Evolutionary conservation across 2,888 invertebrate genomes (phyloP).

Genomic region (Cabera pusaria): DNA sequence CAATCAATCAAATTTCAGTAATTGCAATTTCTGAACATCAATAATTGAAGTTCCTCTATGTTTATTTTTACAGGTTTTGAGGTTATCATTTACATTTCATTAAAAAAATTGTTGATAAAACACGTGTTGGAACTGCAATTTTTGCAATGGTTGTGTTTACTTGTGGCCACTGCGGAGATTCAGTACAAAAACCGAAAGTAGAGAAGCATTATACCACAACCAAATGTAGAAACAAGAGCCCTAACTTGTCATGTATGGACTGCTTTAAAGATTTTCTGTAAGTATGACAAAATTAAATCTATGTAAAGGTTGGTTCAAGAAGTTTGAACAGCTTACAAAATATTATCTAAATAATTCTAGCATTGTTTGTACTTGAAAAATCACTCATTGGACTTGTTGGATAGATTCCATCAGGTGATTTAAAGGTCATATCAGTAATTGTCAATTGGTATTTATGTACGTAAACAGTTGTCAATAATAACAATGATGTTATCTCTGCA

Average conservation of each 20-base stretch:
- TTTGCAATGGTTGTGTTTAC: conserved; percentile 95
- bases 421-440: conserved; percentile 11
- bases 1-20: no score
- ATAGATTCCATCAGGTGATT: conserved; percentile 16
- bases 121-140: conserved; percentile 36
- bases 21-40: no score
- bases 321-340: no score
- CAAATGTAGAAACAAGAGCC: conserved; percentile 86
- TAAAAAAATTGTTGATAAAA: conserved; percentile 31
- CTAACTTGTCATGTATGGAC: conserved; percentile 95
- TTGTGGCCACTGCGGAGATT: conserved; percentile 95
- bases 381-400: conserved; percentile 8
- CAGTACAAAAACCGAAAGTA: conserved; percentile 95
- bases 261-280: conserved; percentile 95
- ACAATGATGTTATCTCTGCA: no score
- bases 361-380: not conserved
- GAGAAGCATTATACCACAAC: conserved; percentile 92
- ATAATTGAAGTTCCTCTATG: no score
- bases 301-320: no score
- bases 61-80: conserved; percentile 38
- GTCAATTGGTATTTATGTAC: no score
- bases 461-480: no score
- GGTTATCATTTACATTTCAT: conserved; percentile 36
- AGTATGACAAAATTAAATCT: no score
- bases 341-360: no score